Evolutionary conservation across 2,888 invertebrate genomes (phyloP), one percentile per base, ranked within the genome.

Genomic region (Dolichopus griseipennis): DNA sequence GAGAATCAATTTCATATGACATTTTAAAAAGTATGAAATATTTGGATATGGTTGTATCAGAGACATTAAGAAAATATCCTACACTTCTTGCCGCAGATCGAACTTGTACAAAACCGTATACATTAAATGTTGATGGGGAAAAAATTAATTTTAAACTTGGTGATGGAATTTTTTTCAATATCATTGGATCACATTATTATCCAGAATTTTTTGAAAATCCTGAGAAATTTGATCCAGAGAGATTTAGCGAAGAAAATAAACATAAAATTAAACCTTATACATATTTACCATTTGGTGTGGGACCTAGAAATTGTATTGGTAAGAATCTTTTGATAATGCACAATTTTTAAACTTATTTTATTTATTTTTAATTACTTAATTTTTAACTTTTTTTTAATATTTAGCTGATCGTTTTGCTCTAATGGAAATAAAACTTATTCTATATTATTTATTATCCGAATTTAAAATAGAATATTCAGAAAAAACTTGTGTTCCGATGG

Each of bases 21-120:
- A 81, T 81, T 0, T 77, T 88, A 0, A 82, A 85, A 73, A 81
- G 80, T 61, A 84, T 88, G 86, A 82, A 82, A 64, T 88, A 88
- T 69, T 74, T 88, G 81, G 88, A 88, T 72, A 80, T 80, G 75
- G 77, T 81, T 0, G 75, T 87, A 0, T 84, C 84, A 74, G 86
- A 86, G 73, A 72, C 81, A 0, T 75, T 86, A 4, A 76, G 86
- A 20, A 76, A 79, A 70, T 87, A 86, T 85, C 84, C 86, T 0
- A 79, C 84, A 0, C 82, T 75, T 0, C 65, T 80, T 0, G 78
- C 75, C 0, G 67, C 81, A 20, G 86, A 86, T 72, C 81, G 87
- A 12, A 69, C 81, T 5, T 87, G 87, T 73, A 78, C 77, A 7
- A 85, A 84, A 74, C 83, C 84, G 52, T 86, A 84, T 70, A 83